phyloP scores from a whole-genome alignment of 2,797 vertebrate species.

The Hypotaenidia okinawae region DNA sequence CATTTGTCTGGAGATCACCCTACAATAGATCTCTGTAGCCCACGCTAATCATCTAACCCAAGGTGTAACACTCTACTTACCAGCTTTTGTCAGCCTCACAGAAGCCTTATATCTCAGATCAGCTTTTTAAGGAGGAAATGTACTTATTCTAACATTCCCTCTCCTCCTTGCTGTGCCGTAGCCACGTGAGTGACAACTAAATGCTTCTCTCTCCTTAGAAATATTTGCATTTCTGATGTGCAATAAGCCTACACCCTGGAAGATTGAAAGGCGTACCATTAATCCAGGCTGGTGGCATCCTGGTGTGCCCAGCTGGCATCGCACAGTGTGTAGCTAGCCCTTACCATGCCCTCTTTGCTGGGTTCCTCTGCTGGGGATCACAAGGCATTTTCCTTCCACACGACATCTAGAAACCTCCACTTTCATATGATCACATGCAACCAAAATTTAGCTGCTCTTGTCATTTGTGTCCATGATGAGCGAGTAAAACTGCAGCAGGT shows the following conservation, averaged over 20 bases:
- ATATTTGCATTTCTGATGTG: neutral
- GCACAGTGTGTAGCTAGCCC: neutral
- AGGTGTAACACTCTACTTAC: neutral
- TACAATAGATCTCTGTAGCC: neutral
- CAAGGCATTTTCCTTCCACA: neutral
- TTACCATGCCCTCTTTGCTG: neutral
- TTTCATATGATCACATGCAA: neutral
- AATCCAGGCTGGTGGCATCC: neutral
- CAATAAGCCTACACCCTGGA: neutral
- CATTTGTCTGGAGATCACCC: neutral
- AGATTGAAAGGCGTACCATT: neutral
- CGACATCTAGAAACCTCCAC: neutral
- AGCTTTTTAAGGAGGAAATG: neutral
- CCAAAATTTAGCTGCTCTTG: neutral
- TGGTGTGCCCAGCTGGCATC: neutral
- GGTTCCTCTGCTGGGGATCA: neutral
- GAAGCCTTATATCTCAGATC: neutral
- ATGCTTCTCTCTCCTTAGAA: neutral
- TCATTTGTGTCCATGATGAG: neutral
- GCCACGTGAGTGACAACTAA: neutral
- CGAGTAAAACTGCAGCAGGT: neutral
- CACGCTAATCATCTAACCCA: neutral
- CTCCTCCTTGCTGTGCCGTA: neutral
- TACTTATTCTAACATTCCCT: neutral
- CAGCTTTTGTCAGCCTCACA: neutral